Evolutionary conservation across 2,797 vertebrate genomes (phyloP), one percentile per base, ranked within the genome.

Genomic region (Sphenopsis melanotis): DNA sequence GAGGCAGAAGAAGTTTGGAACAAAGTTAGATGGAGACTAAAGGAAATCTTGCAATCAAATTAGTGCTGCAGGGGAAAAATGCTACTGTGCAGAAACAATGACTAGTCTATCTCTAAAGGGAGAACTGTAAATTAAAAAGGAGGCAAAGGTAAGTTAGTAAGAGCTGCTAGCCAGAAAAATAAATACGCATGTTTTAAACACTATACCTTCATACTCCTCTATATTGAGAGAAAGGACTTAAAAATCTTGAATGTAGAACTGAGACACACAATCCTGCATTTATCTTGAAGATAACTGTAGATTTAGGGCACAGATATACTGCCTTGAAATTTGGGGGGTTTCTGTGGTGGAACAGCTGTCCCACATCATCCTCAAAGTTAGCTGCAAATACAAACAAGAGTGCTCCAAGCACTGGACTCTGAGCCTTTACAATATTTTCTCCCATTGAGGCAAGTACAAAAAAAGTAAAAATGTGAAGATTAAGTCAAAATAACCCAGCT

Each of bases 11-110:
- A 49, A 70, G 53, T 83, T 75, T 86, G 82, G 72, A 86, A 69
- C n/a, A 55, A 57, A 81, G 66, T 63, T 90, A 70, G 55, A 77
- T 19, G n/a, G 34, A 91, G 39, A 89, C 64, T 39, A 90, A 87
- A 94, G 37, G 60, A 93, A 85, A 70, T 77, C 78, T 42, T 80
- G 64, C 60, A 87, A 77, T 80, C 68, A 85, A 74, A 75, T 93
- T 78, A 71, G 12, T 81, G 83, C 89, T 94, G 50, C 65, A 89
- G 61, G 71, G 71, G 10, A 36, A 92, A 90, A 89, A 78, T 24
- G 53, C 60, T 78, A 50, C 79, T 61, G 65, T 69, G 72, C 50
- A 87, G 68, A 87, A 93, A 95, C 60, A 85, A 80, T 64, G 72
- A 89, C 79, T 80, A 85, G 88, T 39, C 37, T 44, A 91, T 47